Evolutionary conservation across 2,888 invertebrate species (phyloP).

Genomic region (Teleiodes luculella): DNA sequence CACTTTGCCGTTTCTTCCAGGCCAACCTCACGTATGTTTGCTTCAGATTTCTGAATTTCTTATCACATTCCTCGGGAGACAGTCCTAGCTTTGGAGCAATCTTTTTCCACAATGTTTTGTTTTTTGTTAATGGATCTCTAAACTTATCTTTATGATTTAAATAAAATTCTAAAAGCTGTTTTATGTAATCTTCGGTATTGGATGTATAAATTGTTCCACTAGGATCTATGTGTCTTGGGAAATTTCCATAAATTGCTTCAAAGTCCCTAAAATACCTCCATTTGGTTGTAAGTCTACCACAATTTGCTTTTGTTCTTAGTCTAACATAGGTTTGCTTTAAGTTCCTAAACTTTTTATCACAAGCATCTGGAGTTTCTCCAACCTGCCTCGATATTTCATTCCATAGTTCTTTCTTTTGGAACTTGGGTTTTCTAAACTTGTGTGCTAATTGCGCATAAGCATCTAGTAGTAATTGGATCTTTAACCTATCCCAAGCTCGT

Average conservation of each 20-base stretch:
- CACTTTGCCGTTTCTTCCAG: slow-evolving; percentile 53
- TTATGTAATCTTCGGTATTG: slow-evolving; percentile 53
- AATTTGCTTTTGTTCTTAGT: slow-evolving; percentile 48
- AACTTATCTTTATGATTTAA: slow-evolving; percentile 61
- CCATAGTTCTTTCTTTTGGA: slow-evolving; percentile 57
- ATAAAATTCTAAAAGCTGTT: slow-evolving; percentile 56
- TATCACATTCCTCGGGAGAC: slow-evolving; percentile 60
- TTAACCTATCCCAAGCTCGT: slow-evolving; percentile 56
- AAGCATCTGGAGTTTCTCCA: slow-evolving; percentile 18
- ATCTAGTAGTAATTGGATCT: slow-evolving; percentile 53
- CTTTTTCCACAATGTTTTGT: slow-evolving; percentile 56
- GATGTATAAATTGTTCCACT: slow-evolving; percentile 29
- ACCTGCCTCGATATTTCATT: slow-evolving; percentile 26
- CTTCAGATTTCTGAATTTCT: slow-evolving; percentile 66
- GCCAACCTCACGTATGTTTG: slow-evolving; percentile 60
- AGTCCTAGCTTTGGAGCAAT: slow-evolving; percentile 52
- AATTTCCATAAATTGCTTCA: slow-evolving; percentile 48
- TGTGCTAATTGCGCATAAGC: slow-evolving; percentile 56
- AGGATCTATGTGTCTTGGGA: slow-evolving; percentile 18
- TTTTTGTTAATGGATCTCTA: slow-evolving; percentile 54
- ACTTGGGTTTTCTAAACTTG: slow-evolving; percentile 60
- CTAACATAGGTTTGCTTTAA: slow-evolving; percentile 65
- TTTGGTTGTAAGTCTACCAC: slow-evolving; percentile 49
- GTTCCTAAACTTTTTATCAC: slow-evolving; percentile 67
- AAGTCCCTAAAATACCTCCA: slow-evolving; percentile 68